Percentiles rank a stretch among this genome's conserved stretches.
Conservation (phyloP, 2,113 vertebrate genomes). For the Pomatostomus ruficeps region DNA sequence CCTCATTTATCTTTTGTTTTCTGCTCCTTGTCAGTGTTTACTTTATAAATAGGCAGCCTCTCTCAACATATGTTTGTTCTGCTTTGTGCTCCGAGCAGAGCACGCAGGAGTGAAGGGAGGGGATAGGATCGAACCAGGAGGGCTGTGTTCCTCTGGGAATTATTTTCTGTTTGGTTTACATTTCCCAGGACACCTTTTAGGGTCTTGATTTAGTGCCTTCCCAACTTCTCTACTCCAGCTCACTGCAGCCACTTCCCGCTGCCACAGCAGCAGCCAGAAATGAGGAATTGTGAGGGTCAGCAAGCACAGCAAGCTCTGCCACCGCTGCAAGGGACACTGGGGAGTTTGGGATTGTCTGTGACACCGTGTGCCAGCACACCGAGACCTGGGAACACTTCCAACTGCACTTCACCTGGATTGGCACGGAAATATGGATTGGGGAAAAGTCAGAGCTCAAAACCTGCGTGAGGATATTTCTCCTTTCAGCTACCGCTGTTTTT, state of each 20-base stretch:
- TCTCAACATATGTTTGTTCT: constrained; percentile 48
- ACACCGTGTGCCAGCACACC: not conserved
- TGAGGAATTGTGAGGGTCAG: not conserved
- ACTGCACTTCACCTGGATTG: not conserved
- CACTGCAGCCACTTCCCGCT: not conserved
- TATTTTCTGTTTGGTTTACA: not conserved
- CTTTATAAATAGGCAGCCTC: constrained; percentile 40
- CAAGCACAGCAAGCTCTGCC: not conserved
- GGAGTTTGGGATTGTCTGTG: not conserved
- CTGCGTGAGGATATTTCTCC: not conserved
- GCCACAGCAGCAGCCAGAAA: not conserved
- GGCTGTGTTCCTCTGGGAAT: not conserved
- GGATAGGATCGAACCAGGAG: not conserved
- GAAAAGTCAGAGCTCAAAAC: not conserved
- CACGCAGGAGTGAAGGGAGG: not conserved
- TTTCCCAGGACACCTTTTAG: not conserved
- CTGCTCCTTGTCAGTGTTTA: constrained; percentile 40
- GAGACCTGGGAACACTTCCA: not conserved
- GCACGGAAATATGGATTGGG: not conserved
- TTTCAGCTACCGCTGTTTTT: not conserved
- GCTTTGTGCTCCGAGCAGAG: constrained; percentile 30
- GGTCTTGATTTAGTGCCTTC: not conserved
- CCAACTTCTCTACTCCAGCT: not conserved
- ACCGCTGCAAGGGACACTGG: not conserved
- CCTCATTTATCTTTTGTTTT: constrained; percentile 21